Base-by-base conservation (phyloP, 2,888 invertebrate genomes). In the Bellardia pandia region DNA sequence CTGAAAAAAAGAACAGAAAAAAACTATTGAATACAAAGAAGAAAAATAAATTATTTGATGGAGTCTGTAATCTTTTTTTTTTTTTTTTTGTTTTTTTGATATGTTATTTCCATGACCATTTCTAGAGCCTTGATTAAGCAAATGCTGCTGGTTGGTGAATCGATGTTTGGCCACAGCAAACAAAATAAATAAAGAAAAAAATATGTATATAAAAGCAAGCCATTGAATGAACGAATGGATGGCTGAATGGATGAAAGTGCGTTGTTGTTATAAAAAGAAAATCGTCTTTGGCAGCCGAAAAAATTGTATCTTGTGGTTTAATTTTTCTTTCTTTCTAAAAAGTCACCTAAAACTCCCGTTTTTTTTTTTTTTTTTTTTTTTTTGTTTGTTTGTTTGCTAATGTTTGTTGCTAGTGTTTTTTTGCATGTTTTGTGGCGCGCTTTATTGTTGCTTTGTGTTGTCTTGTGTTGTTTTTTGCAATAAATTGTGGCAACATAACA, bases 11-110 rank as follows among this genome's bases (percentile, higher is more conserved):
- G 64, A 45, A 16, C 16, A 58, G 16, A 45, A 14, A 62, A 51
- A 75, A n/a, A 51, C 23, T 37, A 37, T 58, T 60, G 62, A 48
- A 74, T 40, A 68, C 14, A 64, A 80, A 66, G 42, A 45, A 40
- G 62, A 71, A 66, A 75, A 76, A 71, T 76, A 71, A 64, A 56
- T 78, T 82, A 82, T 71, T 86, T 78, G 60, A 82, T 86, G 60
- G 62, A 82, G 74, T 53, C 74, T 64, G 51, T 68, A 76, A 83
- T 76, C 30, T 45, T 23, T 60, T 66, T 51, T 72, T 68, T 14
- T 45, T 72, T 58, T 60, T 66, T 76, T 37, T 80, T 78, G 40
- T 60, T 40, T 78, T 23, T 23, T 23, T 23, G n/a, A n/a, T 23
- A 23, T 68, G 5, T 23, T 8, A n/a, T 48, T 37, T 72, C 30